A percentile compares a stretch with the other conserved stretches of the same genome.
phyloP scores from a whole-genome alignment of 1,140 invertebrate genomes.

The Aphis craccivora region DNA sequence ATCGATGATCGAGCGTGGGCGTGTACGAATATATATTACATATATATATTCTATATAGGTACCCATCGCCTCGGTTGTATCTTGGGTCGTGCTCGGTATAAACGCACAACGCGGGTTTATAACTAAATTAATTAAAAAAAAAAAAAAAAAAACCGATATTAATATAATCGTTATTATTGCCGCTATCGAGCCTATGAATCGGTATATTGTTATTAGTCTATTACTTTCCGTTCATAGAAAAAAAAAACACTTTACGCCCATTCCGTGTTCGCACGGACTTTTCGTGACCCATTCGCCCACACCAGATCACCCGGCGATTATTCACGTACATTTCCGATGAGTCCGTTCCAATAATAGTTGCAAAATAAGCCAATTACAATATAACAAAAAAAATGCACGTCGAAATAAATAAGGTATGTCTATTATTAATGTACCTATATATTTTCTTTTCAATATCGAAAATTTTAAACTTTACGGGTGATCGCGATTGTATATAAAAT shows the following conservation, averaged over 20 bases:
- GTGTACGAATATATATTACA: constrained; percentile 41
- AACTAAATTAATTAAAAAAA: constrained; percentile 58
- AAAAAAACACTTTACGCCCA: constrained; percentile 56
- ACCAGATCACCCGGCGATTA: constrained; percentile 35
- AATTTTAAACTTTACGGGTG: not conserved
- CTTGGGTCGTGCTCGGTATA: constrained; percentile 35
- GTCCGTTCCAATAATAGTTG: not conserved
- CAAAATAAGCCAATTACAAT: constrained; percentile 24
- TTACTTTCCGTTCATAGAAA: constrained; percentile 38
- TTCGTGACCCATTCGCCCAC: constrained; percentile 57
- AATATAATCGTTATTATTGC: constrained; percentile 50
- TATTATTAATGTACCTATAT: not conserved
- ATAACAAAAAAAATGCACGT: not conserved
- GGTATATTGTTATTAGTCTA: constrained; percentile 56
- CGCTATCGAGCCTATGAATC: constrained; percentile 52
- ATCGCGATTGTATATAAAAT: not conserved
- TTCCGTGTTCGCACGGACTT: constrained; percentile 55
- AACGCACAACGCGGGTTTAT: constrained; percentile 39
- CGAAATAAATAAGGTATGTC: not conserved
- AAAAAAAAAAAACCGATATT: constrained; percentile 54
- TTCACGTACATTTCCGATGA: constrained; percentile 40
- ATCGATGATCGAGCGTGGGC: constrained; percentile 57
- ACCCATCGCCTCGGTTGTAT: constrained; percentile 1
- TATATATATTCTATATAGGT: constrained; percentile 37
- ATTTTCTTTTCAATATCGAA: not conserved